Percentiles rank a stretch among this genome's conserved stretches.
Conservation (phyloP, 2,797 vertebrate species). For the Sylvia borin region DNA sequence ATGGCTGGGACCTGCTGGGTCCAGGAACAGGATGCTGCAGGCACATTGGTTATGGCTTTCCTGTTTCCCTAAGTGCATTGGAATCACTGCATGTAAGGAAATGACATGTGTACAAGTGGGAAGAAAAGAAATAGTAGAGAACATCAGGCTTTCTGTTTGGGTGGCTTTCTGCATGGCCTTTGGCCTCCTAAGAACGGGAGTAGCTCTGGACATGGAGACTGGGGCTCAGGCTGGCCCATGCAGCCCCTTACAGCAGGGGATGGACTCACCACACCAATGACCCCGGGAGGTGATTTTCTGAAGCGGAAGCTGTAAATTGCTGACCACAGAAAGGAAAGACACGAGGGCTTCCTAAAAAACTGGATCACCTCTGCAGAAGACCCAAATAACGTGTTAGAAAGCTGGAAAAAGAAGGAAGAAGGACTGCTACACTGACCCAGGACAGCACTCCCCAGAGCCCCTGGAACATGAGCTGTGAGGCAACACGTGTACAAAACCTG, state of each 20-base stretch:
- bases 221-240: background rate
- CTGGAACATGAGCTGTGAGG: background rate
- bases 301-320: background rate
- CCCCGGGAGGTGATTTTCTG: background rate
- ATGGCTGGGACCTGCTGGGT: background rate
- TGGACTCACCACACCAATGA: background rate
- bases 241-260: background rate
- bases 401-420: background rate
- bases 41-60: background rate
- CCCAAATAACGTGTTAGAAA: background rate
- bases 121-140: background rate
- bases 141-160: background rate
- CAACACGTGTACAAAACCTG: background rate
- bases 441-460: background rate
- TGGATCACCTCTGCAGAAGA: background rate
- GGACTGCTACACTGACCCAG: fast-evolving
- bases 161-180: background rate
- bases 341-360: fast-evolving
- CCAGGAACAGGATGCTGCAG: slow-evolving; percentile 3
- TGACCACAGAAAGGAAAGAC: background rate
- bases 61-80: background rate
- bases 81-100: background rate
- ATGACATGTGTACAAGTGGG: background rate
- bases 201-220: background rate
- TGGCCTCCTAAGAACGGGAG: background rate